Percentiles rank a stretch among this genome's conserved stretches.
phyloP scores from a whole-genome alignment of 1,140 invertebrate species.

The Bombus soroeensis region DNA sequence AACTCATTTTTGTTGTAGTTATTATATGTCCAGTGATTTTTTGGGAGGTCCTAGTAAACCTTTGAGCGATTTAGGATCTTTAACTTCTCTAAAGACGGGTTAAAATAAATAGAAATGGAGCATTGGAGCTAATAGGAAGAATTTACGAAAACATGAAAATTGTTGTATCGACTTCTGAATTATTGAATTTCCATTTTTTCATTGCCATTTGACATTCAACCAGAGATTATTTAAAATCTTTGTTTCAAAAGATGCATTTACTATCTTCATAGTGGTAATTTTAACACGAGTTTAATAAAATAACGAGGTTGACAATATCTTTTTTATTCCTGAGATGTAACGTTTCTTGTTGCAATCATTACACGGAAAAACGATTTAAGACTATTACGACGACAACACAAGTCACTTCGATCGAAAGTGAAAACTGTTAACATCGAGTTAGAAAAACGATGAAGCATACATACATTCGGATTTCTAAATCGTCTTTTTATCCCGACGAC shows the following conservation, averaged over 20 bases:
- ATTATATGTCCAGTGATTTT: not conserved
- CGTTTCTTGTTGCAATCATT: not conserved
- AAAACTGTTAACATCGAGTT: not conserved
- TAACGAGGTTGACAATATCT: not conserved
- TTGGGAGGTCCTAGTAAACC: not conserved
- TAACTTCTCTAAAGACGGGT: not conserved
- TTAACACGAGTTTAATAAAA: not conserved
- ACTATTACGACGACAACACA: not conserved
- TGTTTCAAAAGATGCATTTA: not conserved
- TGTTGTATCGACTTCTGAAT: not conserved
- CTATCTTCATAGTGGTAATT: too few species aligned
- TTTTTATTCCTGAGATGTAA: not conserved
- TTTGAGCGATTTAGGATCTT: not conserved
- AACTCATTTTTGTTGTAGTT: not conserved
- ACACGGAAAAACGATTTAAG: not conserved
- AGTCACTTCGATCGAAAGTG: constrained; percentile 13
- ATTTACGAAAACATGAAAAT: not conserved
- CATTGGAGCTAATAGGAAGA: not conserved
- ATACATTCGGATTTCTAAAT: not conserved
- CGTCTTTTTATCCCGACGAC: not conserved
- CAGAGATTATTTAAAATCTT: not conserved
- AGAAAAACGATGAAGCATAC: not conserved
- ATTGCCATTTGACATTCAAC: not conserved
- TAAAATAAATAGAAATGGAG: not conserved
- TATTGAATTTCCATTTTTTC: not conserved